A percentile compares a stretch with the other conserved stretches of the same genome.
phyloP scores from a whole-genome alignment of 2,888 invertebrate genomes.

The Empis livida region DNA sequence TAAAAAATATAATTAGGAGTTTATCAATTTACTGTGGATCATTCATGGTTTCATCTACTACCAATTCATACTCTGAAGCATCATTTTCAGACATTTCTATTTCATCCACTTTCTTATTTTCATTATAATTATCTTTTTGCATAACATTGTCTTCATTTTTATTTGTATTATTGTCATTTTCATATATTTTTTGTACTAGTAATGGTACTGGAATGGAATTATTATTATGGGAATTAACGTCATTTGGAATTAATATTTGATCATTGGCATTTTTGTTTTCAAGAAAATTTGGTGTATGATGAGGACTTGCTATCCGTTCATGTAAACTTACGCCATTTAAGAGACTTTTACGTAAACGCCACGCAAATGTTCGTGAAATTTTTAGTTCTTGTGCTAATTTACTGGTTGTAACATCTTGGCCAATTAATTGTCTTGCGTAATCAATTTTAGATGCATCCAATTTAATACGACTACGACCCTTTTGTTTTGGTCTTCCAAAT shows the following conservation, averaged over 20 bases:
- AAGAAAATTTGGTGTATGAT: neutral
- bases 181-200: slow-evolving; percentile 18
- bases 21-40: neutral
- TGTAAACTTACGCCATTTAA: slow-evolving; percentile 32
- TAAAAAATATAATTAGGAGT: neutral
- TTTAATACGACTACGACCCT: slow-evolving; percentile 33
- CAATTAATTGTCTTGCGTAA: slow-evolving; percentile 29
- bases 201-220: neutral
- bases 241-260: neutral
- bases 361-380: slow-evolving; percentile 33
- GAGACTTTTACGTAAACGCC: slow-evolving; percentile 32
- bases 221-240: neutral
- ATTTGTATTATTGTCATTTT: slow-evolving; percentile 23
- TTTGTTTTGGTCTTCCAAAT: slow-evolving; percentile 20
- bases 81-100: neutral
- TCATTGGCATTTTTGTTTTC: neutral
- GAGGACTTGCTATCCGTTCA: neutral
- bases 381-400: slow-evolving; percentile 32
- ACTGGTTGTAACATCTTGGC: slow-evolving; percentile 32
- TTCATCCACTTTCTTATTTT: too few relatives aligned
- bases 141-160: slow-evolving; percentile 9
- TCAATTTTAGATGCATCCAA: slow-evolving; percentile 32
- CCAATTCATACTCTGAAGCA: neutral
- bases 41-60: neutral
- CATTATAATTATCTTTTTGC: slow-evolving; percentile 5